Evolutionary conservation across 2,797 vertebrate species (phyloP), one percentile per base, ranked within the genome.

Genomic region (Anabacerthia variegaticeps): DNA sequence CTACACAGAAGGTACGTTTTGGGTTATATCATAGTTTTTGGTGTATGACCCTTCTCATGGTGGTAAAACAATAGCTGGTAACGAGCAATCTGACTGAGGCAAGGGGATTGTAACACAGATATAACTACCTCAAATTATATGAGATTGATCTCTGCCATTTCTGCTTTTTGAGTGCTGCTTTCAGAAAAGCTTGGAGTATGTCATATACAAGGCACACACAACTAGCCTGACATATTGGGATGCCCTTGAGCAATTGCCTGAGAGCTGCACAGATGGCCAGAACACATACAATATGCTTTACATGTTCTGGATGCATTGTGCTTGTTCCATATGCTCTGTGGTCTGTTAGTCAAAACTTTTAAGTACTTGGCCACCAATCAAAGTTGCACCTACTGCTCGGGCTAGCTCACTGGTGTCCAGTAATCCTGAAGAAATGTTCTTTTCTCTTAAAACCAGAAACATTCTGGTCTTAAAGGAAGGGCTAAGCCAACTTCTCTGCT

Each of bases 31-130:
- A 18, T 17, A 77, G 36, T 43, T 20, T 77, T 74, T 88, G 26
- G 1, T 72, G 3, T 30, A 36, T 46, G 16, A 13, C 32, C 6
- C 7, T 59, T 84, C 17, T 79, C 20, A 14, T 26, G 10, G 12
- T 2, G 2, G 6, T 65, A 52, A 72, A 82, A 32, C 5, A 51
- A 15, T 23, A 44, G 6, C 18, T 59, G 49, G 2, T 44, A 52
- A 82, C 2, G 7, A 44, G 18, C 63, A 73, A 8, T 36, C 20
- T 79, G 43, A 66, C 8, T 32, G 30, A 59, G 44, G 11, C 44
- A 23, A 48, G 14, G 39, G 9, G 6, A 3, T 21, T 48, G 36
- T 37, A 37, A 66, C 32, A 28, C 0, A 0, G 12, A 5, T 2
- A 0, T 59, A 69, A 52, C n/a, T 78, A n/a, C 16, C 18, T 43